Evolutionary conservation across 1,140 invertebrate species (phyloP).

Genomic region (Leptinotarsa defecta): DNA sequence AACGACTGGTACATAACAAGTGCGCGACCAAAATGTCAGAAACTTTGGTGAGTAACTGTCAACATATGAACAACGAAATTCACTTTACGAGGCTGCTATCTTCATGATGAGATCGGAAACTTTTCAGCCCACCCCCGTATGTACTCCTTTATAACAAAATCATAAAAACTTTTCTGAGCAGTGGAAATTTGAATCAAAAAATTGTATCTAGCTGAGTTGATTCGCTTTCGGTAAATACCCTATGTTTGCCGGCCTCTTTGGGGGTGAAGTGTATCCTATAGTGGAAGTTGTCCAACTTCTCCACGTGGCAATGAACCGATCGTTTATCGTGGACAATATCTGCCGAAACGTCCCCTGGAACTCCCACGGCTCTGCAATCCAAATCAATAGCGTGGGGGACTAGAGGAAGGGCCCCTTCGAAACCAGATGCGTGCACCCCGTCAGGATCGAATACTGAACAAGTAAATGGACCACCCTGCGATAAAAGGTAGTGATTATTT

Average conservation of each 20-base stretch:
- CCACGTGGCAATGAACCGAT: conserved; percentile 81
- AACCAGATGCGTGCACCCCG: conserved; percentile 74
- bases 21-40: no score
- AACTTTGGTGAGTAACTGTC: no score
- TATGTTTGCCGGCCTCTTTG: conserved; percentile 86
- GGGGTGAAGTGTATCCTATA: conserved; percentile 91
- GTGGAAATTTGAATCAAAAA: no score
- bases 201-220: no score
- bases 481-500: no score
- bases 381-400: conserved; percentile 78
- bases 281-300: conserved; percentile 71
- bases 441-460: conserved; percentile 97
- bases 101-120: no score
- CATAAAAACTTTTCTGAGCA: no score
- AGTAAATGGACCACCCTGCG: conserved; percentile 88
- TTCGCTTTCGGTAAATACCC: conserved; percentile 55
- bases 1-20: no score
- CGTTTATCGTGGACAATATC: conserved; percentile 86
- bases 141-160: no score
- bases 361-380: conserved; percentile 77
- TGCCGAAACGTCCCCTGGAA: conserved; percentile 84
- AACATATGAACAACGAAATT: no score
- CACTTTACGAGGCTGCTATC: no score
- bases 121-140: no score
- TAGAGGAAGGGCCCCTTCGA: conserved; percentile 77